phyloP scores from a whole-genome alignment of 2,113 vertebrate species.

The Crotalus helleri region DNA sequence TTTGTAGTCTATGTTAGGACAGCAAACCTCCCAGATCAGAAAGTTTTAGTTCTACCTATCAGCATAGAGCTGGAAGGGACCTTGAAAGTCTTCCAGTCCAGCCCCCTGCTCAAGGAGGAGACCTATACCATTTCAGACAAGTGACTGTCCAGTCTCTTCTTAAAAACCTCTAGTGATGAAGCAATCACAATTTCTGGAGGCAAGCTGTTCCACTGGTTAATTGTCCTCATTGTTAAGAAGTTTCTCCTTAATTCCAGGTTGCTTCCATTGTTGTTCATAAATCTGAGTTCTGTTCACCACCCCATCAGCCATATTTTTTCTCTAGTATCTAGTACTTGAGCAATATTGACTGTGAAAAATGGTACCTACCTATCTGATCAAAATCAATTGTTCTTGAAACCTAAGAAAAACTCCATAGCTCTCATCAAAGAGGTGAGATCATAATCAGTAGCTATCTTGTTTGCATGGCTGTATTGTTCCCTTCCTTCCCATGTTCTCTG shows the following conservation, averaged over 20 bases:
- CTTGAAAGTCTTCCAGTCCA: too few species aligned
- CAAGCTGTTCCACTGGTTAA: too few species aligned
- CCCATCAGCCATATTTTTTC: not conserved
- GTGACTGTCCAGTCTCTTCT: too few species aligned
- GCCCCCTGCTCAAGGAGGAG: too few species aligned
- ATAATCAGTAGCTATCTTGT: not conserved
- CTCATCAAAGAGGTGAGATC: not conserved
- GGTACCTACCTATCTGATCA: not conserved
- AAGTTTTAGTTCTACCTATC: not conserved
- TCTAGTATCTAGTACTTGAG: not conserved
- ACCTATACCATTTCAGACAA: too few species aligned
- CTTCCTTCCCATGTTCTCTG: not conserved
- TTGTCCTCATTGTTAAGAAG: too few species aligned
- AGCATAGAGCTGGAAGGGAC: too few species aligned
- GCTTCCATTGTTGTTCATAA: not conserved
- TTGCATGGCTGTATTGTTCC: not conserved
- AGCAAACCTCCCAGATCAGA: not conserved
- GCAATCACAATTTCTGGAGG: too few species aligned
- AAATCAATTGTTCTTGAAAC: not conserved
- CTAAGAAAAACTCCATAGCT: not conserved
- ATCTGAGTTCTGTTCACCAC: not conserved
- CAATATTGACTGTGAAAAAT: not conserved
- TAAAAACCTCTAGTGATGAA: too few species aligned
- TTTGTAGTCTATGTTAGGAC: not conserved
- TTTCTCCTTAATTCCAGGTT: too few species aligned